A percentile compares a stretch with the other conserved stretches of the same genome.
Conservation (phyloP, 37 sponge, comb jelly and placozoan genomes). For the Chondrilla cf. caribensis region DNA sequence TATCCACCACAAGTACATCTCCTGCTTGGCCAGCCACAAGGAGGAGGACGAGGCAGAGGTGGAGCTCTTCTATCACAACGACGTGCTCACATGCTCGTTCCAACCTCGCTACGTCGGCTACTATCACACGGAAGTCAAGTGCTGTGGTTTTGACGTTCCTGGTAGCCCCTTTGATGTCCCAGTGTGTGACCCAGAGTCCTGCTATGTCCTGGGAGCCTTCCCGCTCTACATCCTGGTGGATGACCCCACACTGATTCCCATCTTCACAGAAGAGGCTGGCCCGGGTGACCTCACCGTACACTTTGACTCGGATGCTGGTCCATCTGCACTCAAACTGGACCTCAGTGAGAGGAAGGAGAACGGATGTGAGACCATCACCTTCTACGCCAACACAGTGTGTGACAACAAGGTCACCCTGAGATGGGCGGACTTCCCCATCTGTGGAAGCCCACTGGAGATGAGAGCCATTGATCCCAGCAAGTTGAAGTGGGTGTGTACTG, state of each 20-base stretch:
- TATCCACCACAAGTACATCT: slow-evolving; percentile 11
- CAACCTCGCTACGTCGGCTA: slow-evolving; percentile 16
- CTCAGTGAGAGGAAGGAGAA: slow-evolving; percentile 5
- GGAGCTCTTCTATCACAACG: slow-evolving; percentile 14
- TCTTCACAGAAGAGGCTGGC: slow-evolving; percentile 48
- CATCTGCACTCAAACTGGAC: slow-evolving; percentile 10
- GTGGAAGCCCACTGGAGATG: slow-evolving; percentile 35
- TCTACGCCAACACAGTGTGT: neutral
- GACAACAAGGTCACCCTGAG: slow-evolving; percentile 14
- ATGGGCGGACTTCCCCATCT: slow-evolving; percentile 34
- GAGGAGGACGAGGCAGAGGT: slow-evolving; percentile 4
- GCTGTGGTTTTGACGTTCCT: slow-evolving; percentile 16
- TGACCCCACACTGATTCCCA: slow-evolving; percentile 22
- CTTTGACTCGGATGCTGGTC: slow-evolving; percentile 30
- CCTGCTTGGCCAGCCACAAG: slow-evolving; percentile 1
- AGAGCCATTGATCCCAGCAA: slow-evolving; percentile 32
- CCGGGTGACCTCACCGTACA: slow-evolving; percentile 40
- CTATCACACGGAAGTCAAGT: slow-evolving; percentile 31
- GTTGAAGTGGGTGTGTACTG: slow-evolving; percentile 1
- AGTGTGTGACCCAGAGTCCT: slow-evolving; percentile 36
- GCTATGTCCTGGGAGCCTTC: slow-evolving; percentile 17
- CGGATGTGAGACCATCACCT: slow-evolving; percentile 20
- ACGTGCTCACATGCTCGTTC: slow-evolving; percentile 13
- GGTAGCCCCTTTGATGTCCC: slow-evolving; percentile 47
- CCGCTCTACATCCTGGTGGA: slow-evolving; percentile 23